Percentiles rank a stretch among this genome's conserved stretches.
Conservation (phyloP, 2,888 invertebrate genomes). For the Thumatha senex region DNA sequence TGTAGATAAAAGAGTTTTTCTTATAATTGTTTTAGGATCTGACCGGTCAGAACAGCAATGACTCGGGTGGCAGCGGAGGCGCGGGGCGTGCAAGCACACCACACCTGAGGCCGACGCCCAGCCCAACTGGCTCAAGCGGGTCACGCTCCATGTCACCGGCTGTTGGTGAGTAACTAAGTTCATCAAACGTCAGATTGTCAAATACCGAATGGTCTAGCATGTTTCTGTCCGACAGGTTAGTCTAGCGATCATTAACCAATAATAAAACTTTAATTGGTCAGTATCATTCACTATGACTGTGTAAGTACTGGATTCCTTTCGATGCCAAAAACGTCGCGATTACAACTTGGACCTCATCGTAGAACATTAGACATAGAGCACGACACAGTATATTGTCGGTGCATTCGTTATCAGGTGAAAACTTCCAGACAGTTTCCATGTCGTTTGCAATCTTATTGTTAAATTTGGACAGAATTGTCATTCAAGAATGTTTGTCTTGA, state of each 20-base stretch:
- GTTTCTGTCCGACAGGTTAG: too few relatives aligned
- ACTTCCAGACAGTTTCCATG: conserved; percentile 10
- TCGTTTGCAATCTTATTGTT: background rate
- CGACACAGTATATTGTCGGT: background rate
- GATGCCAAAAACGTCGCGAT: too few relatives aligned
- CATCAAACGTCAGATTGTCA: background rate
- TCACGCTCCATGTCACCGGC: conserved; percentile 99
- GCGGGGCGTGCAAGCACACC: conserved; percentile 84
- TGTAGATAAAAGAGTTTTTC: too few relatives aligned
- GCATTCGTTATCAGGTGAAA: conserved; percentile 6
- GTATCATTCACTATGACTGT: too few relatives aligned
- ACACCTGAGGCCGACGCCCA: conserved; percentile 94
- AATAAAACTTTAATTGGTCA: too few relatives aligned
- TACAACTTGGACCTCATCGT: background rate
- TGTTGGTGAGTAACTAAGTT: conserved; percentile 88
- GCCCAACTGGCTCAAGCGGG: conserved; percentile 96
- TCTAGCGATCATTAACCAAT: too few relatives aligned
- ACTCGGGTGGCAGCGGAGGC: conserved; percentile 90
- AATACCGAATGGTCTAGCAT: too few relatives aligned
- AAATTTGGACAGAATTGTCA: conserved; percentile 54
- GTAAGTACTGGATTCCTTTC: too few relatives aligned
- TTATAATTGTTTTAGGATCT: conserved; percentile 91
- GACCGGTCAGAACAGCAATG: conserved; percentile 93
- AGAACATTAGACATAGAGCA: background rate
- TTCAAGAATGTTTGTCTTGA: conserved; percentile 57